Percentiles rank a stretch among this genome's conserved stretches.
Evolutionary conservation across 1,140 invertebrate species (phyloP).

Genomic region (Panulirus ornatus): DNA sequence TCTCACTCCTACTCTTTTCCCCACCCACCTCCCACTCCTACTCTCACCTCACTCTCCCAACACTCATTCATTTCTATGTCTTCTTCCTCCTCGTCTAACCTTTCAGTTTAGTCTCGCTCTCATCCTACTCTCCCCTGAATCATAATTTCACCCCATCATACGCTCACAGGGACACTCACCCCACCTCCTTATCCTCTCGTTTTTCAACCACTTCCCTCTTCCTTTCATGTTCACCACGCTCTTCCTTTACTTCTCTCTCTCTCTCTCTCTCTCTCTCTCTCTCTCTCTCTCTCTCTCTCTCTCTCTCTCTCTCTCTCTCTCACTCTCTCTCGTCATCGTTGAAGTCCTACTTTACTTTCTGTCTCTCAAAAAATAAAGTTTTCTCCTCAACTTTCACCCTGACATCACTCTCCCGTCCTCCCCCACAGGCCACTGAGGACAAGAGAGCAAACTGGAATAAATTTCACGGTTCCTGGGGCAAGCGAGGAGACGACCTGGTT

Average conservation of each 20-base stretch:
- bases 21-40: too few species aligned
- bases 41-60: background rate
- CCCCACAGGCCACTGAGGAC: conserved; percentile 27
- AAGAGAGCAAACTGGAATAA: conserved; percentile 58
- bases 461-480: conserved; percentile 60
- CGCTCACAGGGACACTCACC: background rate
- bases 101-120: background rate
- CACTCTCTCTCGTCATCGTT: background rate
- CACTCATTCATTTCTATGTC: background rate
- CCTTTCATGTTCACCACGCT: background rate
- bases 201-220: background rate
- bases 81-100: background rate
- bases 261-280: conserved; percentile 12
- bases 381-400: background rate
- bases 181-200: background rate
- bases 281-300: conserved; percentile 29
- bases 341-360: background rate
- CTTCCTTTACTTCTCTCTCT: too few species aligned
- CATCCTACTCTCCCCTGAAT: background rate
- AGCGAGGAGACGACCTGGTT: conserved; percentile 35
- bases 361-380: background rate
- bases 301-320: conserved; percentile 4
- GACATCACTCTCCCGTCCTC: background rate
- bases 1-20: too few species aligned
- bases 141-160: background rate